These are phyloP conservation scores for Phymatocera aterrima DNA, from an alignment of 2,888 invertebrate species.

Conservation along the genomic window DNA sequence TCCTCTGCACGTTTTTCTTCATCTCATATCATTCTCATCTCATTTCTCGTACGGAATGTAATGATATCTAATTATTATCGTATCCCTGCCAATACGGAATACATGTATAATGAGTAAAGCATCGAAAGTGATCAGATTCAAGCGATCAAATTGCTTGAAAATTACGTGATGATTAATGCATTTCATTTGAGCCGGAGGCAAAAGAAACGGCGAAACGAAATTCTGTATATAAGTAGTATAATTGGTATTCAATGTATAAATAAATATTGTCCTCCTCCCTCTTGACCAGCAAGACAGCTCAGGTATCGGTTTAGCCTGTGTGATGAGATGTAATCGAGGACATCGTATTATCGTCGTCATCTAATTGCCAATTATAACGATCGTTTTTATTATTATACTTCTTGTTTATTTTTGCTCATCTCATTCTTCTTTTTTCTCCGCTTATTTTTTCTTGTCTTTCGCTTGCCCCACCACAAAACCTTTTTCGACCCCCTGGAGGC, in stretches of 20 bases:
- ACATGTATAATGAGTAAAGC: background rate
- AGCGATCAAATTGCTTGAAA: background rate
- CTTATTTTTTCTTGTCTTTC: background rate
- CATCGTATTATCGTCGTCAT: slow-evolving; percentile 19
- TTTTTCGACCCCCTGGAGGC: too few relatives aligned
- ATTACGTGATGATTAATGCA: background rate
- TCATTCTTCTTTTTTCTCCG: background rate
- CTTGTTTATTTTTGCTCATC: background rate
- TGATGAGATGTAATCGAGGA: slow-evolving; percentile 11
- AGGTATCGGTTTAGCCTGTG: background rate
- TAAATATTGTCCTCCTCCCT: background rate
- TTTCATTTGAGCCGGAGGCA: background rate
- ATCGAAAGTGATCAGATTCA: background rate
- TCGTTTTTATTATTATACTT: background rate
- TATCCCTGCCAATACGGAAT: too few relatives aligned
- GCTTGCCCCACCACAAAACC: too few relatives aligned
- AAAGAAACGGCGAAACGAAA: background rate
- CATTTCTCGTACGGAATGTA: too few relatives aligned
- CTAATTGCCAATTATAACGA: slow-evolving; percentile 35
- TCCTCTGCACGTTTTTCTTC: too few relatives aligned
- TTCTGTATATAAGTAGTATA: background rate
- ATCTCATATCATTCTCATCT: too few relatives aligned
- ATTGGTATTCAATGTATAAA: slow-evolving; percentile 21
- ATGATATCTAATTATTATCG: too few relatives aligned
- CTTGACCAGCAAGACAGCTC: background rate